A percentile compares a stretch with the other conserved stretches of the same genome.
Conservation (phyloP, 1,140 invertebrate genomes). For the Liolophura sinensis region DNA sequence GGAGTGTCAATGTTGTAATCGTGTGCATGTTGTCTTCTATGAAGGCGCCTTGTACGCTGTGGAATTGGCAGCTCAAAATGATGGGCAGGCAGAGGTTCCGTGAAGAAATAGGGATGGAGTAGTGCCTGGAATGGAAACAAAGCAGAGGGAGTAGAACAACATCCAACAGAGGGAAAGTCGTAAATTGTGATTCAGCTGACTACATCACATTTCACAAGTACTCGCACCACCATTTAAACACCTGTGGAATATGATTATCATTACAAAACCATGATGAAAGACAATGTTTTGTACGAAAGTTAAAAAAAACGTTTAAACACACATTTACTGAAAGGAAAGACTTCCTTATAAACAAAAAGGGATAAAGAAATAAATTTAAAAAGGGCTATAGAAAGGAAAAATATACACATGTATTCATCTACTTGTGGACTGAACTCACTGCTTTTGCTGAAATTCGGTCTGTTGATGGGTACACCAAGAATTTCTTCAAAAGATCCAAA, state of each 20-base stretch:
- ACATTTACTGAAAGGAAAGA: too few relatives aligned
- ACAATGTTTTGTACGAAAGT: too few relatives aligned
- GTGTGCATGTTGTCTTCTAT: slow-evolving; percentile 47
- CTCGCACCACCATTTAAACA: not conserved
- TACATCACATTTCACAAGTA: too few relatives aligned
- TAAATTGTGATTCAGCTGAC: slow-evolving; percentile 10
- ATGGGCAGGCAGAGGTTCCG: slow-evolving; percentile 61
- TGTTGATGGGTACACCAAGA: slow-evolving; percentile 81
- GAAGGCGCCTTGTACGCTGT: slow-evolving; percentile 42
- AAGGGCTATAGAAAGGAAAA: too few relatives aligned
- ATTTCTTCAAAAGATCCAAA: slow-evolving; percentile 75
- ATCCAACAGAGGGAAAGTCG: slow-evolving; percentile 12
- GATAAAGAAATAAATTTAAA: too few relatives aligned
- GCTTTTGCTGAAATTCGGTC: slow-evolving; percentile 79
- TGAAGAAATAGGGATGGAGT: slow-evolving; percentile 65
- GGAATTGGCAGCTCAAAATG: slow-evolving; percentile 62
- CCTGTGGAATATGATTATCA: too few relatives aligned
- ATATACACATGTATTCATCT: too few relatives aligned
- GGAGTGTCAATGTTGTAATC: slow-evolving; percentile 55
- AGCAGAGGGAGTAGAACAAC: not conserved
- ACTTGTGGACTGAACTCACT: slow-evolving; percentile 60
- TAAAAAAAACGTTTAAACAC: too few relatives aligned
- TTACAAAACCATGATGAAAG: too few relatives aligned
- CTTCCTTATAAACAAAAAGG: too few relatives aligned
- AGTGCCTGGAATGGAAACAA: slow-evolving; percentile 57